Percentiles rank a stretch among this genome's conserved stretches.
Evolutionary conservation across 1,140 invertebrate genomes (phyloP).

Genomic region (Ostrea edulis): DNA sequence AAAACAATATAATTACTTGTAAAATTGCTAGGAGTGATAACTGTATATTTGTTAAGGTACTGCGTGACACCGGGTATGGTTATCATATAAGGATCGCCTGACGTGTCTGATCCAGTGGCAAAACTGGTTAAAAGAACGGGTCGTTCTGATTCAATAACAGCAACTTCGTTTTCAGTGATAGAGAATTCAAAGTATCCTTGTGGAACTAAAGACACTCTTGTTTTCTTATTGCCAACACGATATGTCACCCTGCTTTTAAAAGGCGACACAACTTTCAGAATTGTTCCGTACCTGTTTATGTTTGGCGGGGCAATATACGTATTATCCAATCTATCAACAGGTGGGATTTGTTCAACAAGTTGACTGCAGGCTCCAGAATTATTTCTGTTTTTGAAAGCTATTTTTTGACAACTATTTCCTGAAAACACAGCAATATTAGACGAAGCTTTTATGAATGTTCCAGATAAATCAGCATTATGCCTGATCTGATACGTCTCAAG

Average conservation of each 20-base stretch:
- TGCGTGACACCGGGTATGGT: background rate
- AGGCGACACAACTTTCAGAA: background rate
- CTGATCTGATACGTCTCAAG: background rate
- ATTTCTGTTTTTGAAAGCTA: background rate
- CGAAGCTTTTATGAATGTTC: background rate
- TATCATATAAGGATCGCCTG: background rate
- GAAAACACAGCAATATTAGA: background rate
- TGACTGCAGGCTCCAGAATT: background rate
- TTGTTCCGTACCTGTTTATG: background rate
- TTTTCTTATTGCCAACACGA: background rate
- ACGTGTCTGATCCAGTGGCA: background rate
- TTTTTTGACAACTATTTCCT: background rate
- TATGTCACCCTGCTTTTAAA: background rate
- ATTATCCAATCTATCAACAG: background rate
- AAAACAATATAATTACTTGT: background rate
- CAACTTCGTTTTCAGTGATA: background rate
- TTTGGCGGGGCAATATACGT: background rate
- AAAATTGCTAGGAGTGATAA: background rate
- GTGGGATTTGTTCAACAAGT: background rate
- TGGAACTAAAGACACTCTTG: background rate
- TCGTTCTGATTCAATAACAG: background rate
- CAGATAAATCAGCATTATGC: background rate
- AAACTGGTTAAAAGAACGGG: background rate
- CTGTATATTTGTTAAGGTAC: background rate
- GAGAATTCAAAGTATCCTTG: background rate